Evolutionary conservation across 1,140 invertebrate genomes (phyloP).

Genomic region (Brachionus asplanchnoidis): DNA sequence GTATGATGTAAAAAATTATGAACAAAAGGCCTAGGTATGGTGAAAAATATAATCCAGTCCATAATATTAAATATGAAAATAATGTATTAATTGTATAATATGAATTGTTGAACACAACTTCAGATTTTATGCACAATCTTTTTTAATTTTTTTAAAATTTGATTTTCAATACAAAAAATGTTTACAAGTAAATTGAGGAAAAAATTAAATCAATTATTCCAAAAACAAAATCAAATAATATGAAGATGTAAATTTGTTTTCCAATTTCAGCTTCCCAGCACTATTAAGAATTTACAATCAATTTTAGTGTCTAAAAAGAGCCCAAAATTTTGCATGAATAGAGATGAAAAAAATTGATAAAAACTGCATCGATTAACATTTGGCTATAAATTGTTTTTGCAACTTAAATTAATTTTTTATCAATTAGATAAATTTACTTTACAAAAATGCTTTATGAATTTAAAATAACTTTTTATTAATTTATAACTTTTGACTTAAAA

Average conservation of each 20-base stretch:
- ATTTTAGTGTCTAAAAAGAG: too few relatives aligned
- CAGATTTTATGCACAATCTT: neutral
- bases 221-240: neutral
- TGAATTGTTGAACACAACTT: neutral
- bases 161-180: neutral
- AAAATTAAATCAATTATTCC: neutral
- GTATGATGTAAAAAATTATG: neutral
- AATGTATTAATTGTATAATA: neutral
- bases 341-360: too few relatives aligned
- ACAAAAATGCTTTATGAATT: too few relatives aligned
- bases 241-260: neutral
- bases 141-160: neutral
- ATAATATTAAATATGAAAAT: neutral
- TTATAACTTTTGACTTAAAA: too few relatives aligned
- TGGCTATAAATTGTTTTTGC: too few relatives aligned
- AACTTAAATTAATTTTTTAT: too few relatives aligned
- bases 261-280: neutral
- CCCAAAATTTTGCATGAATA: too few relatives aligned
- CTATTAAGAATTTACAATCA: neutral
- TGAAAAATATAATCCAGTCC: neutral
- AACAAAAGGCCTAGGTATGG: neutral
- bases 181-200: neutral
- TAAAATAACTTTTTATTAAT: too few relatives aligned
- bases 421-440: too few relatives aligned
- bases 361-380: too few relatives aligned